Conservation (phyloP, 2,888 invertebrate genomes). For the Lasioglossum marginatum region DNA sequence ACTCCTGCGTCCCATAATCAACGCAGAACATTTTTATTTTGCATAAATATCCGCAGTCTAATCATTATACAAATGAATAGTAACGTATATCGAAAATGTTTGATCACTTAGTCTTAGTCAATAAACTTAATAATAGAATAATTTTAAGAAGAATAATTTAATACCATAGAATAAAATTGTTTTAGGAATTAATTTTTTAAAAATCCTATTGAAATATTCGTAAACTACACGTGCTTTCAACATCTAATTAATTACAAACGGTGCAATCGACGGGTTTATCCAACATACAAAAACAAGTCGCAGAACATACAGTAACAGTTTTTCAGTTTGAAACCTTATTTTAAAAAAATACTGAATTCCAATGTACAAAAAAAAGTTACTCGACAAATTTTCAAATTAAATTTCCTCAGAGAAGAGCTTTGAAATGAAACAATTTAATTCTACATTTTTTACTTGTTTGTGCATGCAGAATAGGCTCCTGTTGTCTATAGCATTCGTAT, state of each 20-base stretch:
- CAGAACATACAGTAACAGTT: background rate
- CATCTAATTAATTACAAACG: background rate
- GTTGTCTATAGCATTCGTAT: background rate
- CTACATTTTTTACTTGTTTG: conserved; percentile 11
- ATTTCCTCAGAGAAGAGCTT: background rate
- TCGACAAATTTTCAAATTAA: background rate
- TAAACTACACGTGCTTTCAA: background rate
- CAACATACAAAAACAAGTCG: background rate
- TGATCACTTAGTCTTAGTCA: no score
- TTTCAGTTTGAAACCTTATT: background rate
- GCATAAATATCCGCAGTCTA: no score
- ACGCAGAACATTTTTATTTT: no score
- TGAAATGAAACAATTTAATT: background rate
- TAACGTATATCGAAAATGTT: no score
- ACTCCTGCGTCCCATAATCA: no score
- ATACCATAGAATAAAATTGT: background rate
- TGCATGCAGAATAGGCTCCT: background rate
- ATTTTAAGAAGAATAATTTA: no score
- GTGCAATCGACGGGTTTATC: background rate
- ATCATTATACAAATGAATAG: no score
- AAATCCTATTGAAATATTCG: background rate
- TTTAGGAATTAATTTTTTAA: background rate
- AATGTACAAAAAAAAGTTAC: background rate
- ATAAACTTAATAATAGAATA: no score
- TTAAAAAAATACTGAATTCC: background rate